A percentile compares a stretch with the other conserved stretches of the same genome.
Conservation (phyloP, 1,140 invertebrate genomes). For the Notospermus geniculatus region DNA sequence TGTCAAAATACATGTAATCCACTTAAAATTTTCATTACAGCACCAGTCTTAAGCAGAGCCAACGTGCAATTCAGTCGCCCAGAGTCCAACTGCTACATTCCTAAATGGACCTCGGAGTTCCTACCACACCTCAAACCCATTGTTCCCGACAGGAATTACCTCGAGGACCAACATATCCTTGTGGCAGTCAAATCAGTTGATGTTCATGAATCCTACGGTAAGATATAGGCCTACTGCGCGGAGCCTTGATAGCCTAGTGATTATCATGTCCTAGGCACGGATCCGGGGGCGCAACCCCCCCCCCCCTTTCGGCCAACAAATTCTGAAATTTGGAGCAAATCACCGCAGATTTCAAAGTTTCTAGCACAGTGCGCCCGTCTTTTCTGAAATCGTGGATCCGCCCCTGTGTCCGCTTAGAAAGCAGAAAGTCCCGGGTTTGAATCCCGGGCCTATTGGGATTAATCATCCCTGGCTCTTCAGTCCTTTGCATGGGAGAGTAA, state of each 20-base stretch:
- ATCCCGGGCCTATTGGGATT: neutral
- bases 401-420: neutral
- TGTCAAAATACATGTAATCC: neutral
- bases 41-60: slow-evolving; percentile 4
- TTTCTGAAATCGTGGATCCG: no score
- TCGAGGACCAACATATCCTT: slow-evolving; percentile 54
- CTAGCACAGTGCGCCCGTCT: neutral
- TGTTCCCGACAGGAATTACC: slow-evolving; percentile 46
- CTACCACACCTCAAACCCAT: slow-evolving; percentile 42
- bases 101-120: slow-evolving; percentile 7
- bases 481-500: no score
- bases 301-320: no score
- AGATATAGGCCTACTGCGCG: slow-evolving; percentile 8
- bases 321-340: neutral
- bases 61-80: neutral
- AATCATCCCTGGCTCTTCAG: neutral
- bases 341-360: neutral
- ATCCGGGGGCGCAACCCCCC: no score
- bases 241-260: neutral
- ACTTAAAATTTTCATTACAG: slow-evolving; percentile 10
- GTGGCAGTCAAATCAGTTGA: slow-evolving; percentile 45
- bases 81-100: slow-evolving; percentile 9
- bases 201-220: slow-evolving; percentile 51
- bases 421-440: neutral
- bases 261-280: neutral